Evolutionary conservation across 2,797 vertebrate species (phyloP), one percentile per base, ranked within the genome.

Genomic region (Paratrypauchen microcephalus): DNA sequence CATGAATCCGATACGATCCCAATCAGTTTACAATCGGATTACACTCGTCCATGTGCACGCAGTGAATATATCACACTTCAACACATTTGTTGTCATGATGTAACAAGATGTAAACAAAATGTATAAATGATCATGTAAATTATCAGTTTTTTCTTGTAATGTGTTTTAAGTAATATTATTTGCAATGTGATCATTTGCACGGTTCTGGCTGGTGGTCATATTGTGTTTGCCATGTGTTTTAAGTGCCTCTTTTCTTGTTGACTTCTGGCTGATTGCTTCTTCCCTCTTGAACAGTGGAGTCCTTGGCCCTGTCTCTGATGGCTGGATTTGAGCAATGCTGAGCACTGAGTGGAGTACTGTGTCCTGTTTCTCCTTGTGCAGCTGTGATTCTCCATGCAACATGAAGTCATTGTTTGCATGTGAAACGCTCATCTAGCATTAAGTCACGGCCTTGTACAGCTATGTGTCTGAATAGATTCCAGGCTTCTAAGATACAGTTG

Each of bases 271-370:
- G 36, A 60, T 66, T 8, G 55, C 61, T 45, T 48, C 12, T 24
- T 65, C 21, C 65, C 39, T 24, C 68, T 55, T 19, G 56, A 83
- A 9, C 91, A 99, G 98, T 99, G 96, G 98, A 99, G 83, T 99
- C 97, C 80, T 92, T 99, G 69, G 96, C 97, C 6, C 92, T 98
- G 55, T 99, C 98, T 1, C 93, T 99, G 76, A 98, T 98, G 96
- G 98, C 98, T 5, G 97, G 98, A 57, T 97, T 99, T 82, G 96
- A 99, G 73, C 96, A 97, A 84, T 94, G 93, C 84, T 94, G 90
- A 92, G 21, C 6, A 1, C 19, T 28, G 41, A 36, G 60, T 45
- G 47, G 16, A 36, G 57, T 62, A 66, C 23, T 73, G 68, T 47
- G 41, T 41, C 3, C 67, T 55, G 61, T 65, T 52, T 58, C 21